Conservation (phyloP, 2,113 vertebrate species). For the Empidonax alnorum region DNA sequence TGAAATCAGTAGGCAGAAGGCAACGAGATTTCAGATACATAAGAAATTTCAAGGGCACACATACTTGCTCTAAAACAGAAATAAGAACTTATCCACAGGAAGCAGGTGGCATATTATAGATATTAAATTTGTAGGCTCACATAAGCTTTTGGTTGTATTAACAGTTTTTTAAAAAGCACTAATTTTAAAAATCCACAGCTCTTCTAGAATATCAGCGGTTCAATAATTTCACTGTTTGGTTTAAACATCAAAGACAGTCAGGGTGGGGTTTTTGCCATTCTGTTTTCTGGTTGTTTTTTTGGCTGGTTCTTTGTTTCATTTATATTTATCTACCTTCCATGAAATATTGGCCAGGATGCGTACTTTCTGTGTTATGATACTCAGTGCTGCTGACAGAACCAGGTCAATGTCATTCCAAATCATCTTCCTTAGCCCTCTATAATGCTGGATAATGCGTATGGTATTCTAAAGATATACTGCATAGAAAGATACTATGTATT, state of each 20-base stretch:
- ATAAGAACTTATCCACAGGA: not conserved
- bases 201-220: not conserved
- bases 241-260: not conserved
- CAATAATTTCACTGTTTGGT: not conserved
- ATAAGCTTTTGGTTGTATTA: not conserved
- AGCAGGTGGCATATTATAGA: not conserved
- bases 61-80: not conserved
- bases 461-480: not conserved
- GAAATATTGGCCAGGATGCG: not conserved
- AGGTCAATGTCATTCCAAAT: slow-evolving; percentile 43
- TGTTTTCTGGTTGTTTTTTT: not conserved
- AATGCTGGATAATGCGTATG: not conserved
- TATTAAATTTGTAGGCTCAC: not conserved
- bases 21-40: not conserved
- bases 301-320: not conserved
- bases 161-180: not conserved
- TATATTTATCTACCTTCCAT: not conserved
- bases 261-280: not conserved
- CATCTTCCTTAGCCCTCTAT: not conserved
- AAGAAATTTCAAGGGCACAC: not conserved
- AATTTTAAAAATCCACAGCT: not conserved
- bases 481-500: not conserved
- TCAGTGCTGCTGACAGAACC: slow-evolving; percentile 47
- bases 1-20: not conserved
- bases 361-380: slow-evolving; percentile 1